Percentiles rank a stretch among this genome's conserved stretches.
Evolutionary conservation across 2,113 vertebrate genomes (phyloP).

Genomic region (Pygoscelis adeliae): DNA sequence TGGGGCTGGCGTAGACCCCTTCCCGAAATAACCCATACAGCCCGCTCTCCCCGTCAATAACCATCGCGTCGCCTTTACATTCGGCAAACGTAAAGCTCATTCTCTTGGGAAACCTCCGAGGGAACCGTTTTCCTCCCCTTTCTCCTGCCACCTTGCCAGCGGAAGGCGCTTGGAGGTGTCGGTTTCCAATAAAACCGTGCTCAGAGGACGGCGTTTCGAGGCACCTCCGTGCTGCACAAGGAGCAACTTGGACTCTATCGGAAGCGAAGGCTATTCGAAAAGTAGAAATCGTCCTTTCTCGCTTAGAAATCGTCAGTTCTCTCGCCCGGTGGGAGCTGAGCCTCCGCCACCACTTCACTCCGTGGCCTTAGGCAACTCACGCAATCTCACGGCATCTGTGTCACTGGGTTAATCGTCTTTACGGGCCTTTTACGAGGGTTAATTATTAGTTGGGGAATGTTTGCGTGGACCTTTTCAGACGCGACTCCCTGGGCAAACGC

Average conservation of each 20-base stretch:
- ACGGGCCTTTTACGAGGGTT: background rate
- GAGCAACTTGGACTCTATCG: accelerated
- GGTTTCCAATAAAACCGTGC: background rate
- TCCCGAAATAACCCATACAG: background rate
- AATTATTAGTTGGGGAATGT: conserved; percentile 22
- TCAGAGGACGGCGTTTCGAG: accelerated
- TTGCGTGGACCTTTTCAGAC: background rate
- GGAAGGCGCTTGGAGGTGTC: background rate
- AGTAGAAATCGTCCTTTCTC: background rate
- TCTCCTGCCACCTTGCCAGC: background rate
- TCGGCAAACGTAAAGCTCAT: background rate
- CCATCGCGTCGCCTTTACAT: accelerated
- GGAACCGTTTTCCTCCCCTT: background rate
- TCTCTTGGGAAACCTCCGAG: background rate
- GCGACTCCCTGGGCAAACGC: background rate
- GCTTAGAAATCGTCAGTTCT: background rate
- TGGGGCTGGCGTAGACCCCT: too few species aligned
- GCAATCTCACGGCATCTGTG: background rate
- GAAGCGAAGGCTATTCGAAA: background rate
- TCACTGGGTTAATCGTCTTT: background rate
- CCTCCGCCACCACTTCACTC: background rate
- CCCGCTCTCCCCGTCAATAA: background rate
- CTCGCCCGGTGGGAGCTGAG: background rate
- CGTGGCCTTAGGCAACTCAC: background rate
- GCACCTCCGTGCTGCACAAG: too few species aligned